phyloP scores from a whole-genome alignment of 2,113 vertebrate species.

The Psilopogon haemacephalus region DNA sequence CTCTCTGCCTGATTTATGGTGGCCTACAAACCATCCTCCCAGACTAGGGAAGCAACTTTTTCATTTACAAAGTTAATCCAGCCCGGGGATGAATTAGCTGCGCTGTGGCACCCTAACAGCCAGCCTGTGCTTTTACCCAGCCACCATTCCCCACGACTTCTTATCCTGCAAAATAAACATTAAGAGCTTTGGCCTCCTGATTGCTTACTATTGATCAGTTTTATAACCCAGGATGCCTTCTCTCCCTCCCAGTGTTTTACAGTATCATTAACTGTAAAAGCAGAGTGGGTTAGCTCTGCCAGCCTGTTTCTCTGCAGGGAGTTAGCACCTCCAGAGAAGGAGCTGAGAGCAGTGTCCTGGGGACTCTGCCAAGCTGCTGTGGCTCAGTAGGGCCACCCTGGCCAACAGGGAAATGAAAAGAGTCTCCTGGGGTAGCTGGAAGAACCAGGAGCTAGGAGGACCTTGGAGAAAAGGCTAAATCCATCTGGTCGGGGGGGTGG shows the following conservation, averaged over 20 bases:
- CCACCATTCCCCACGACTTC: slow-evolving; percentile 33
- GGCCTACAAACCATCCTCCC: slow-evolving; percentile 57
- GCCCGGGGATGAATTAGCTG: slow-evolving; percentile 60
- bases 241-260: slow-evolving; percentile 35
- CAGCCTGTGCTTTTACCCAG: slow-evolving; percentile 48
- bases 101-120: slow-evolving; percentile 19
- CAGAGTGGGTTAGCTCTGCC: not conserved
- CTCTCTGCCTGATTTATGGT: slow-evolving; percentile 65
- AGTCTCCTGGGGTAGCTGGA: not conserved
- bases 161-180: slow-evolving; percentile 55
- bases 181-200: slow-evolving; percentile 52
- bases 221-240: slow-evolving; percentile 52
- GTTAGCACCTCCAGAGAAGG: not conserved
- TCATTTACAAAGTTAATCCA: slow-evolving; percentile 66
- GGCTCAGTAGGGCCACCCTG: not conserved
- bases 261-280: slow-evolving; percentile 49
- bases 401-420: not conserved
- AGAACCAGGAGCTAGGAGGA: not conserved
- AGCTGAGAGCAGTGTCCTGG: not conserved
- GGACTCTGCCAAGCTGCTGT: not conserved
- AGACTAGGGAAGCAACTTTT: slow-evolving; percentile 59
- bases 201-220: slow-evolving; percentile 63
- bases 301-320: not conserved
- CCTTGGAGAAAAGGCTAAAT: not conserved
- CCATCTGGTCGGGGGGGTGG: not conserved